Evolutionary conservation across 2,797 vertebrate species (phyloP), one percentile per base, ranked within the genome.

Genomic region (Lagodon rhomboides): DNA sequence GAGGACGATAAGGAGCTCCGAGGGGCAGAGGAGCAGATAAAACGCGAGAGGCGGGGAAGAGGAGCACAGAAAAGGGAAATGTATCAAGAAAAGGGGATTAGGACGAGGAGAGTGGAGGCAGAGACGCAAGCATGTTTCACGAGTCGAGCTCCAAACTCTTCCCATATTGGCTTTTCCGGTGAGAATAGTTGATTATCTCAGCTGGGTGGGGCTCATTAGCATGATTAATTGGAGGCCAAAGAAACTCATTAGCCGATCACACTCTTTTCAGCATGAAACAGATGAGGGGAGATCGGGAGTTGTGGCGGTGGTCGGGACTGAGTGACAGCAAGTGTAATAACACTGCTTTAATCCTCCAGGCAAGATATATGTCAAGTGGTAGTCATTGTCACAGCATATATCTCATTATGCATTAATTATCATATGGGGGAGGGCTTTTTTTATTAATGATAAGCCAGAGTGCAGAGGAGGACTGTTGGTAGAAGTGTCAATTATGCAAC

Each of bases 141-240:
- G 3, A 80, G 30, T 71, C 38, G 27, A 72, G 65, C 66, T 69
- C 77, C 50, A 55, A 71, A 79, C 81, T 74, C 64, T 66, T 77
- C 41, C 44, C 25, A 65, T 38, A 64, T 66, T 77, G 69, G 30
- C 71, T 76, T 76, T 71, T 55, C 68, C 68, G 34, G 55, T 9
- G 25, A 65, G 50, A 84, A 69, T 27, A 67, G 66, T 59, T 87
- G 83, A 87, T 89, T 81, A 76, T 87, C 79, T 85, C 72, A 51
- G 47, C 76, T 87, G 90, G 87, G 85, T 60, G 84, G 81, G 82
- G 77, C 79, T 88, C 85, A 88, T 94, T 91, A 91, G 71, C 61
- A 58, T 90, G 89, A 93, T 93, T 92, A 91, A 92, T 91, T 79
- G 82, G 61, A 85, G 91, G 84, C 83, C 86, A 83, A 72, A 68